Percentiles rank a stretch among this genome's conserved stretches.
Conservation (phyloP, 2,113 vertebrate species). For the Tachuris rubrigastra region DNA sequence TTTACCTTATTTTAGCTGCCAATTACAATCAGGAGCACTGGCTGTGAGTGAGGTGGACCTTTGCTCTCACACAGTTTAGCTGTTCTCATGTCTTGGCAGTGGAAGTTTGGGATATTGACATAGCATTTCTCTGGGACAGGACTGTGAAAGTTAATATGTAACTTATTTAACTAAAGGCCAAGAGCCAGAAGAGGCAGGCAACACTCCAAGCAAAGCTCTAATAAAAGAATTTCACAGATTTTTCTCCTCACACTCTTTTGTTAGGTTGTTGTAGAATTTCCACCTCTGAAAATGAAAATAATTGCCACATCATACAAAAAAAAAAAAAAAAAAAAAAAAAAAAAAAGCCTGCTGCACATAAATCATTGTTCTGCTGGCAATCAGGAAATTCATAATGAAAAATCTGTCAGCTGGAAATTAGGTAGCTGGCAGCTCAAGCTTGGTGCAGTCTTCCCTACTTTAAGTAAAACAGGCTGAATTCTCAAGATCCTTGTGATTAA, state of each 20-base stretch:
- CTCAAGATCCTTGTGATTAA: not conserved
- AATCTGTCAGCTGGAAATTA: not conserved
- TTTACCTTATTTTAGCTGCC: not conserved
- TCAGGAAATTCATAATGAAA: not conserved
- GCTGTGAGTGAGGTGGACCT: not conserved
- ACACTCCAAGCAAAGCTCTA: not conserved
- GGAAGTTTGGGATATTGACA: not conserved
- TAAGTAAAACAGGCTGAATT: not conserved
- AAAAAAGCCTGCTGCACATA: not conserved
- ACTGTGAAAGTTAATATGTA: conserved; percentile 28
- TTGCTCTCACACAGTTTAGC: not conserved
- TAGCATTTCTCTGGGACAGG: not conserved
- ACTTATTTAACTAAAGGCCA: conserved; percentile 24
- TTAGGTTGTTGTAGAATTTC: not conserved
- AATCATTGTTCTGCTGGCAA: not conserved
- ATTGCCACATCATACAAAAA: not conserved
- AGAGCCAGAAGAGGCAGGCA: not conserved
- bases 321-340: not conserved
- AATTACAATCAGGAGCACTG: not conserved
- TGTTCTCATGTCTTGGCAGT: not conserved
- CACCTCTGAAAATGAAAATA: not conserved
- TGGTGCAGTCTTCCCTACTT: not conserved
- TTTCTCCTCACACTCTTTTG: not conserved
- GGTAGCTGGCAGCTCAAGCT: not conserved
- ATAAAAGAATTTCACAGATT: not conserved